Evolutionary conservation across 1,140 invertebrate genomes (phyloP).

Genomic region (Drosophila seguyi): DNA sequence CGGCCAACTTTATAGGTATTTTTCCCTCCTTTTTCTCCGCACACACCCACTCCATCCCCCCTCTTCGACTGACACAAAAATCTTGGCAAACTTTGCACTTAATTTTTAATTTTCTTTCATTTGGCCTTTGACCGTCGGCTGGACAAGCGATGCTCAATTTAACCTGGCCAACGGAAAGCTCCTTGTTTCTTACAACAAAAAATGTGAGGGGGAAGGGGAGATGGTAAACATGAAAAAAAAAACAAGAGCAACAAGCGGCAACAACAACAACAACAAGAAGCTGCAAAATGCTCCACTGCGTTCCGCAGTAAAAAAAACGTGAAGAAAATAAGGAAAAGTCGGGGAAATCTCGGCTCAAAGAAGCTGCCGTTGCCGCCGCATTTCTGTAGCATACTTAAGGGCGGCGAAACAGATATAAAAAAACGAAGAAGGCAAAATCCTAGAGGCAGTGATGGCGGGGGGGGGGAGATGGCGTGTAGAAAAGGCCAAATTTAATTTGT

Average conservation of each 20-base stretch:
- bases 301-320: conserved; percentile 25
- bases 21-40: neutral
- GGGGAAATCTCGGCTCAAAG: conserved; percentile 44
- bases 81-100: conserved; percentile 57
- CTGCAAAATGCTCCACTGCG: conserved; percentile 53
- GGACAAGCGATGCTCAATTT: conserved; percentile 70
- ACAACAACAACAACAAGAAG: conserved; percentile 24
- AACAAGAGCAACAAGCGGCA: conserved; percentile 29
- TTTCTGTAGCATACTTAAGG: conserved; percentile 54
- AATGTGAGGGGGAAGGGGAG: neutral
- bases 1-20: conserved; percentile 20
- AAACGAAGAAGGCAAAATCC: conserved; percentile 9
- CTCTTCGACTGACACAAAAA: conserved; percentile 17
- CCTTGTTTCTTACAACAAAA: conserved; percentile 13
- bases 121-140: conserved; percentile 52
- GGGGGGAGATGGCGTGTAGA: conserved; percentile 18
- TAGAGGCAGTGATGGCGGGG: too few species aligned
- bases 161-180: conserved; percentile 50
- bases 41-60: too few species aligned
- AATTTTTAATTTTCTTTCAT: conserved; percentile 72
- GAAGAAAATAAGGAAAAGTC: conserved; percentile 11
- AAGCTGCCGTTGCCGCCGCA: conserved; percentile 15
- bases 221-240: conserved; percentile 3
- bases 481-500: conserved; percentile 81
- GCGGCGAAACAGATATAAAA: conserved; percentile 24